Evolutionary conservation across 2,113 vertebrate species (phyloP), one percentile per base, ranked within the genome.

Genomic region (Dipodomys stephensi): DNA sequence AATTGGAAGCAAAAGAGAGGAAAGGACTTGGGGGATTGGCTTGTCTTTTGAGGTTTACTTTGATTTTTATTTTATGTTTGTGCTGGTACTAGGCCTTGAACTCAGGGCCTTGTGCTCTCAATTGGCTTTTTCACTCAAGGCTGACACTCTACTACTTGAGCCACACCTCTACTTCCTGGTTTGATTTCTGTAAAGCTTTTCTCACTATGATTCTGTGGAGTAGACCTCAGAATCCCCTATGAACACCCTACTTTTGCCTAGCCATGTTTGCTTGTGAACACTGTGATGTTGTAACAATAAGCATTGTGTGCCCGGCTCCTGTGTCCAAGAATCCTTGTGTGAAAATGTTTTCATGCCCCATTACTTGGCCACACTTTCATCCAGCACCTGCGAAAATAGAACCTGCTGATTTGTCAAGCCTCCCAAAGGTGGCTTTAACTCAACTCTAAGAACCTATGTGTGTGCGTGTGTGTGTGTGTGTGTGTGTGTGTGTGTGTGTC

Each of bases 351-450:
- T 91, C 57, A 30, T 32, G 49, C 76, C 65, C 85, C 67, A 91
- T 83, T 87, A 64, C 68, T 93, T 93, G 53, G 67, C 81, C n/a
- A n/a, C 73, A 20, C 28, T 35, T 79, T 20, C 46, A 86, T 35
- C 72, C 1, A 77, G 69, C 76, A 94, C 80, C 88, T 83, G 67
- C 79, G 53, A 86, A 96, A 96, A 93, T 15, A 94, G 78, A 93
- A 72, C 11, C 39, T 72, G 83, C 12, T 82, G 83, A 77, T 67
- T 3, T 4, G 30, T 0, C 0, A n/a, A 65, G 27, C 73, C 25
- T 71, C 78, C 46, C 11, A 16, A 39, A 92, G 57, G 39, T 89
- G 84, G 53, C 53, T 49, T 28, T 60, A 19, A 64, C 46, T 89
- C 87, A 76, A 84, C 57, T 35, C 2, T 49, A 67, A 90, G 60